Base-by-base conservation (phyloP, 2,113 vertebrate genomes). In the Alligator sinensis region DNA sequence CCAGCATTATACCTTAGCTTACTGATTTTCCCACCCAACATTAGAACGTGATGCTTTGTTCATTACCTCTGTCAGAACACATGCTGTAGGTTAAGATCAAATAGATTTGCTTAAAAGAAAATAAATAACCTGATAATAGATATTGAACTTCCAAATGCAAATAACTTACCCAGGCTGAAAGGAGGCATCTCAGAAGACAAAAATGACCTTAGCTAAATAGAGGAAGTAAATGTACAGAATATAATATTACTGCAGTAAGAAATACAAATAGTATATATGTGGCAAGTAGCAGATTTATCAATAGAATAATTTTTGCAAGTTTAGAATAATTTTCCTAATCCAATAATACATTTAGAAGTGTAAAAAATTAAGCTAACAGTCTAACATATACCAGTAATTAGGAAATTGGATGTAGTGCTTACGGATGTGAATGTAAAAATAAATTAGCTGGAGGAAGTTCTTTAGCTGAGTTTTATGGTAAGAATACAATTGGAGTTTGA, bases 401-500 rank as follows among this genome's bases (percentile, higher is more conserved):
- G 90, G 88, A 97, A 96, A 97, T 96, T 84, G 91, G 64, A 94
- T 95, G 59, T 92, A 77, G 64, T 72, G 77, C 82, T 95, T 60
- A 14, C 79, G 91, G 82, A 92, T 95, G 77, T 54, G 92, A 93
- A 94, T 64, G 76, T 93, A 77, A 89, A 89, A 96, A 90, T 79
- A 91, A 95, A 92, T 84, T 91, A 95, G 88, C 57, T 85, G 81
- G 72, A 89, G 76, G 47, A 90, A 97, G 75, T 86, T 94, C 79
- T 96, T 95, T 89, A 80, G 94, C 85, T 85, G 66, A 89, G 80
- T 84, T 62, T 84, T 38, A 27, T 92, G 55, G 83, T 87, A 85
- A 95, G 87, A 85, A 68, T 92, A 63, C 91, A 94, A 96, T 89
- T 24, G 16, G 79, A 95, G 68, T 97, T 96, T 95, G 94, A 96